phyloP scores from a whole-genome alignment of 2,888 invertebrate genomes.

The Lutraria lutraria region DNA sequence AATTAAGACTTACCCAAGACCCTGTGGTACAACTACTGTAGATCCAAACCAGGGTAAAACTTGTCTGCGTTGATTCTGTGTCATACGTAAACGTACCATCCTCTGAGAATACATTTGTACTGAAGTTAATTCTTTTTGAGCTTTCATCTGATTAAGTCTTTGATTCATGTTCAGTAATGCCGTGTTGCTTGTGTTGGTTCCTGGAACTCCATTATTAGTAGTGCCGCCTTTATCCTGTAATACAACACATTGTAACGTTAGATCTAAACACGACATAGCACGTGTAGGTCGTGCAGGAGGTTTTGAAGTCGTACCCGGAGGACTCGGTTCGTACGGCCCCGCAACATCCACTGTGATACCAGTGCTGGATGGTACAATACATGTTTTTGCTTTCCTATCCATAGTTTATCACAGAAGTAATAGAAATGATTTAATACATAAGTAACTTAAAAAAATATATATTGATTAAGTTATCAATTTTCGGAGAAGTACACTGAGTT shows the following conservation, averaged over 20 bases:
- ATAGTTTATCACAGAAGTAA: conserved; percentile 26
- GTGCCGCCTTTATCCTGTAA: conserved; percentile 61
- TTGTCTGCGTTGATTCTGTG: conserved; percentile 75
- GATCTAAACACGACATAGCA: conserved; percentile 66
- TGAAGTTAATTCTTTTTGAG: conserved; percentile 67
- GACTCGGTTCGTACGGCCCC: conserved; percentile 47
- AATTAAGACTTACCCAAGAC: conserved; percentile 62
- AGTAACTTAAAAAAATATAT: neutral
- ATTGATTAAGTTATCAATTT: neutral
- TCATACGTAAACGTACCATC: conserved; percentile 76
- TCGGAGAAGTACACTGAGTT: neutral
- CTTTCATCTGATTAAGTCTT: conserved; percentile 67
- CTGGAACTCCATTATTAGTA: conserved; percentile 31
- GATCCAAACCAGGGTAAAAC: conserved; percentile 71
- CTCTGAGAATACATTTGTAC: conserved; percentile 75
- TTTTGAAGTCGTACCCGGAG: conserved; percentile 58
- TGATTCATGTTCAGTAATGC: conserved; percentile 76
- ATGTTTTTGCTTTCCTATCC: conserved; percentile 63
- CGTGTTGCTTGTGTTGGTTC: conserved; percentile 46
- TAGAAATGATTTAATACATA: neutral
- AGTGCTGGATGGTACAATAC: conserved; percentile 41
- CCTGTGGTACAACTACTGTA: conserved; percentile 63
- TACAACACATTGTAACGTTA: conserved; percentile 69
- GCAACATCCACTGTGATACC: conserved; percentile 13
- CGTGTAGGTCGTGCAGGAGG: conserved; percentile 60